These are phyloP conservation scores for Oenanthe melanoleuca DNA, from an alignment of 2,113 vertebrate species.

Conservation along the genomic window DNA sequence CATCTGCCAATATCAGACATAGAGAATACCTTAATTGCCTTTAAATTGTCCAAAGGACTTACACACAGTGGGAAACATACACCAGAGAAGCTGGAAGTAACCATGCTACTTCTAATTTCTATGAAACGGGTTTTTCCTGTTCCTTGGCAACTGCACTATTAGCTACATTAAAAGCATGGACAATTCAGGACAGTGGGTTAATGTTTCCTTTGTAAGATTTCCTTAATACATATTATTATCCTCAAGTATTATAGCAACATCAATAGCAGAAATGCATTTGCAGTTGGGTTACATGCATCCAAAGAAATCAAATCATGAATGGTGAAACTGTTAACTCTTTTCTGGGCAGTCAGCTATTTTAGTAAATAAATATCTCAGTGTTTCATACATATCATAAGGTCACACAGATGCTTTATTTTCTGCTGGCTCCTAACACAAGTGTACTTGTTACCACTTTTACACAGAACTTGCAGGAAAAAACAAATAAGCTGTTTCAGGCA, in stretches of 20 bases:
- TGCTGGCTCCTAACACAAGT: background rate
- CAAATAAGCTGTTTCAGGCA: background rate
- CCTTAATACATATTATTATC: background rate
- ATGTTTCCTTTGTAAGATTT: conserved; percentile 8
- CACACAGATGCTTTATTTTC: background rate
- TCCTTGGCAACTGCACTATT: background rate
- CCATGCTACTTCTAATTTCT: background rate
- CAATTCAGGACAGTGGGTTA: background rate
- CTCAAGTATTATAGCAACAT: background rate
- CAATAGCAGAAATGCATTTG: background rate
- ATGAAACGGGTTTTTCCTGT: accelerated
- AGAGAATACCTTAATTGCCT: background rate
- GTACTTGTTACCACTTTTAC: background rate
- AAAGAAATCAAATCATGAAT: background rate
- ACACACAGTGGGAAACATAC: background rate
- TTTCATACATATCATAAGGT: background rate
- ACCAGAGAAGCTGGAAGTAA: background rate
- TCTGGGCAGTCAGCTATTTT: background rate
- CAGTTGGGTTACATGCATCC: background rate
- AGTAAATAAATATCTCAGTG: background rate
- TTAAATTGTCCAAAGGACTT: background rate
- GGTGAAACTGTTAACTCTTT: background rate
- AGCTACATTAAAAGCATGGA: background rate
- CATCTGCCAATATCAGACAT: background rate
- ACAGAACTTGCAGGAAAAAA: background rate